Conservation (phyloP, 2,113 vertebrate species). For the Halcyon malimbica region DNA sequence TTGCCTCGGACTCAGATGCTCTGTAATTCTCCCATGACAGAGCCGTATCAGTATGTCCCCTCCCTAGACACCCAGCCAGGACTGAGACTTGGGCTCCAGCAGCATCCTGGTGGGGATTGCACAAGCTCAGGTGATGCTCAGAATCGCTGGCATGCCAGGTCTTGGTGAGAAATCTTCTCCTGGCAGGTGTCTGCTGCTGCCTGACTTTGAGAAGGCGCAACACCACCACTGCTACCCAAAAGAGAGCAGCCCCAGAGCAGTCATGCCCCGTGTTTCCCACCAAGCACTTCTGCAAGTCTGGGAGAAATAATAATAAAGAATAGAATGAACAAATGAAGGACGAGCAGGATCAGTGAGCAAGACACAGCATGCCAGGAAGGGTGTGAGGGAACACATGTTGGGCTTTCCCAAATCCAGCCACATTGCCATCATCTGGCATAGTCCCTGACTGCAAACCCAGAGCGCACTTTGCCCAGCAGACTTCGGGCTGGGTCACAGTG, state of each 20-base stretch:
- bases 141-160: accelerated
- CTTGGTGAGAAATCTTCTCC: neutral
- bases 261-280: accelerated
- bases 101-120: accelerated
- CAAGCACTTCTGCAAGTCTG: accelerated
- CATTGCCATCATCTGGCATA: neutral
- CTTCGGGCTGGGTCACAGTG: neutral
- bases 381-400: neutral
- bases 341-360: neutral
- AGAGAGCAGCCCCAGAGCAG: neutral
- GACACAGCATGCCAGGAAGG: accelerated
- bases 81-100: accelerated
- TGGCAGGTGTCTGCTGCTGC: neutral
- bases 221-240: neutral
- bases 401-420: neutral
- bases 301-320: neutral
- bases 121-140: neutral
- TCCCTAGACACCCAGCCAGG: neutral
- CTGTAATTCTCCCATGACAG: accelerated
- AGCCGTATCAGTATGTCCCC: neutral
- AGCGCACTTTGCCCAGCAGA: neutral
- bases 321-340: neutral
- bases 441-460: accelerated
- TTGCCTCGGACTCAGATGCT: neutral
- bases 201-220: neutral